Evolutionary conservation across 2,113 vertebrate genomes (phyloP).

Genomic region (Genyomyrus donnyi): DNA sequence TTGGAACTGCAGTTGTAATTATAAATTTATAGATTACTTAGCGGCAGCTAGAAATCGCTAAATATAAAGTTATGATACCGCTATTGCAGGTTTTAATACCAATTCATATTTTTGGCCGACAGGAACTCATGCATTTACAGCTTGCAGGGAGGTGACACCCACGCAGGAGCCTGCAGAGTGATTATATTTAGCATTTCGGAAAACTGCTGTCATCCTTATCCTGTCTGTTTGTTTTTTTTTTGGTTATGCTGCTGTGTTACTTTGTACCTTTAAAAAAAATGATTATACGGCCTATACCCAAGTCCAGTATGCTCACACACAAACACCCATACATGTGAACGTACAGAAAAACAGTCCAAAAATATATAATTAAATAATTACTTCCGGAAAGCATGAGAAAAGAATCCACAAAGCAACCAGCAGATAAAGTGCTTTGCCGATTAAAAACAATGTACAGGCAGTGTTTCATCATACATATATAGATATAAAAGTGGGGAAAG

Average conservation of each 20-base stretch:
- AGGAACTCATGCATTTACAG: not conserved
- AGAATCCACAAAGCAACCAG: not conserved
- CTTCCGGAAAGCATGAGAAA: not conserved
- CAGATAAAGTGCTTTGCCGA: not conserved
- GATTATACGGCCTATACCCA: not conserved
- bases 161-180: not conserved
- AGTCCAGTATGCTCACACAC: not conserved
- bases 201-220: not conserved
- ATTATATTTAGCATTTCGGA: not conserved
- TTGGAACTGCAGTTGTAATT: not conserved
- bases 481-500: not conserved
- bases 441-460: not conserved
- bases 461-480: not conserved
- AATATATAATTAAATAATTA: not conserved
- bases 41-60: not conserved
- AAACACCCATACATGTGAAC: not conserved
- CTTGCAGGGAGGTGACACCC: not conserved
- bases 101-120: not conserved
- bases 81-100: not conserved
- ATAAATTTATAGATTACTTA: not conserved
- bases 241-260: not conserved
- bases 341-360: not conserved
- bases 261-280: not conserved
- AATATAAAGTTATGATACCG: not conserved
- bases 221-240: not conserved